These are phyloP conservation scores for Melolontha melolontha DNA, from an alignment of 2,888 invertebrate genomes.

Conservation along the genomic window DNA sequence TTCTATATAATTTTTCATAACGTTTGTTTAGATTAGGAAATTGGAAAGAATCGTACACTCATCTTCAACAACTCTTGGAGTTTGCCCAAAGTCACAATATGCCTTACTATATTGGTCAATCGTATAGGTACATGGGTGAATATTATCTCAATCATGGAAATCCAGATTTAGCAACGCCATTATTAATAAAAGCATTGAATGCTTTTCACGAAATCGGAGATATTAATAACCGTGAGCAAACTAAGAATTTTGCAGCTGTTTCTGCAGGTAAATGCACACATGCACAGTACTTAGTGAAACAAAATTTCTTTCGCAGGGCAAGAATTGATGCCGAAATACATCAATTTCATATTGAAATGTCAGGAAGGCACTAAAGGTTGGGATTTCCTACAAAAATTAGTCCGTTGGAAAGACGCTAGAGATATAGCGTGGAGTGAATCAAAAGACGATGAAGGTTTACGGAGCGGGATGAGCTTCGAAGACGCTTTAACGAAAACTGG, in stretches of 20 bases:
- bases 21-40: conserved; percentile 53
- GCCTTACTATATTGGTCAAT: conserved; percentile 57
- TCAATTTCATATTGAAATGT: conserved; percentile 51
- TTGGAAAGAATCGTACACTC: conserved; percentile 51
- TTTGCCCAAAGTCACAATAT: conserved; percentile 54
- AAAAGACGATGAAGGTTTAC: not conserved
- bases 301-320: conserved; percentile 49
- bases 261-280: conserved; percentile 53
- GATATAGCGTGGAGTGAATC: conserved; percentile 51
- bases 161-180: conserved; percentile 56
- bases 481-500: conserved; percentile 13
- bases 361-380: conserved; percentile 45
- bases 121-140: conserved; percentile 61
- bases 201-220: conserved; percentile 54
- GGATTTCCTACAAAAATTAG: conserved; percentile 51
- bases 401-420: conserved; percentile 58
- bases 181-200: conserved; percentile 57
- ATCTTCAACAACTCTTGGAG: conserved; percentile 54
- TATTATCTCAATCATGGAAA: conserved; percentile 58
- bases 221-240: conserved; percentile 54
- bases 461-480: conserved; percentile 14
- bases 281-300: not conserved
- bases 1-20: not conserved
- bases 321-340: conserved; percentile 56
- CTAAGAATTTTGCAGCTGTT: conserved; percentile 59